These are phyloP conservation scores for Dryococelus australis DNA, from an alignment of 2,888 invertebrate genomes.

Conservation along the genomic window DNA sequence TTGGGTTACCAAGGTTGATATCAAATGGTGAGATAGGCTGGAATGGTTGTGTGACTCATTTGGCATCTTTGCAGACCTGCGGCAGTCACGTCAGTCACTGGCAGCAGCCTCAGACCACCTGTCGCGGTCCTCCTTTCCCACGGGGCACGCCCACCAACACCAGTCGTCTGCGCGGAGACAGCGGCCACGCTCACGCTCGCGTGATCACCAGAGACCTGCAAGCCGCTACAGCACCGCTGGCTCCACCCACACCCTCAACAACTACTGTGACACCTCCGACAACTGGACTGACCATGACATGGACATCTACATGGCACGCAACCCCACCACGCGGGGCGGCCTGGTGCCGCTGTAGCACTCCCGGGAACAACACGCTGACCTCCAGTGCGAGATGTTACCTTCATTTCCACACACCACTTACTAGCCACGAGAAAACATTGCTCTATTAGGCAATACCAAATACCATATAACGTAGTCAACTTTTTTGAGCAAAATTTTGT, in stretches of 20 bases:
- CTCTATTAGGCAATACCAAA: no score
- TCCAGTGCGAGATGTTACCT: neutral
- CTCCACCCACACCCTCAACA: slow-evolving; percentile 81
- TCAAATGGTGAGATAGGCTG: no score
- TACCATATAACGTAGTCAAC: no score
- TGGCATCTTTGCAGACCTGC: slow-evolving; percentile 67
- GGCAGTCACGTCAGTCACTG: slow-evolving; percentile 86
- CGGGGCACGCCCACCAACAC: slow-evolving; percentile 65
- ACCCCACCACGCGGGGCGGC: slow-evolving; percentile 85
- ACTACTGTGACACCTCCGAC: slow-evolving; percentile 84
- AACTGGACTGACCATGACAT: slow-evolving; percentile 96
- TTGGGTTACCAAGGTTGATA: no score
- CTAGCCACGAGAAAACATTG: no score
- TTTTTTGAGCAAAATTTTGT: no score
- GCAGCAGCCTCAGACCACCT: slow-evolving; percentile 84
- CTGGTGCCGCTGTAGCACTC: slow-evolving; percentile 79
- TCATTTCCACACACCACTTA: neutral
- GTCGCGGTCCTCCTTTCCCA: slow-evolving; percentile 76
- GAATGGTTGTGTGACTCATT: neutral
- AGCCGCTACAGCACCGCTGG: slow-evolving; percentile 81
- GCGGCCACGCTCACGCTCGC: slow-evolving; percentile 76
- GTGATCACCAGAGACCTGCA: slow-evolving; percentile 73
- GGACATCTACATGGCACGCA: slow-evolving; percentile 94
- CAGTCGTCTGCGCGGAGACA: slow-evolving; percentile 65
- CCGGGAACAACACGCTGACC: neutral